A percentile compares a stretch with the other conserved stretches of the same genome.
phyloP scores from a whole-genome alignment of 2,888 invertebrate genomes.

The Limnephilus lunatus region DNA sequence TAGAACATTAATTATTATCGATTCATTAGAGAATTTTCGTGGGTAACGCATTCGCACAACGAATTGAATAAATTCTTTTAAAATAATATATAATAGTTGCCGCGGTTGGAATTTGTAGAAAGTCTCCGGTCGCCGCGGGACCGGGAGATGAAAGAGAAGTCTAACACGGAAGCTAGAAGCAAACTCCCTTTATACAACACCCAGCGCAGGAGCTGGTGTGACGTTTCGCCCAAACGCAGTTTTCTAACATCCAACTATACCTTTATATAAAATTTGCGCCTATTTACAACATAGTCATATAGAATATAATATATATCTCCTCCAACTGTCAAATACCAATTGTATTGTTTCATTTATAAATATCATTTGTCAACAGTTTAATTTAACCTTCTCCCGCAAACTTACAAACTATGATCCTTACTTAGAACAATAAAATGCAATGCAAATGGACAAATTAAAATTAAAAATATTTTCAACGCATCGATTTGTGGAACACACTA shows the following conservation, averaged over 20 bases:
- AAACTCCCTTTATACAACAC: conserved; percentile 2
- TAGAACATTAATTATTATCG: too few species aligned
- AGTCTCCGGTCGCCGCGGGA: neutral
- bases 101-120: neutral
- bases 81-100: neutral
- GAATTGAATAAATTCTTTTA: neutral
- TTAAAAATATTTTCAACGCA: neutral
- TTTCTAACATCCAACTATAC: conserved; percentile 42
- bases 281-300: conserved; percentile 55
- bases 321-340: conserved; percentile 40
- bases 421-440: conserved; percentile 49
- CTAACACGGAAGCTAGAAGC: conserved; percentile 2
- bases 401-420: conserved; percentile 42
- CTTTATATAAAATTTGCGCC: conserved; percentile 52
- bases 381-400: neutral
- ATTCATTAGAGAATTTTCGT: neutral
- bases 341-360: conserved; percentile 17
- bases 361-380: conserved; percentile 43
- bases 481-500: neutral
- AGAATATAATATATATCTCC: conserved; percentile 44
- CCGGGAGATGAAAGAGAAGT: neutral
- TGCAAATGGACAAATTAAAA: conserved; percentile 52
- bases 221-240: neutral
- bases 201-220: neutral
- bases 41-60: neutral